Evolutionary conservation across 2,797 vertebrate species (phyloP), one percentile per base, ranked within the genome.

Genomic region (Chromis chromis): DNA sequence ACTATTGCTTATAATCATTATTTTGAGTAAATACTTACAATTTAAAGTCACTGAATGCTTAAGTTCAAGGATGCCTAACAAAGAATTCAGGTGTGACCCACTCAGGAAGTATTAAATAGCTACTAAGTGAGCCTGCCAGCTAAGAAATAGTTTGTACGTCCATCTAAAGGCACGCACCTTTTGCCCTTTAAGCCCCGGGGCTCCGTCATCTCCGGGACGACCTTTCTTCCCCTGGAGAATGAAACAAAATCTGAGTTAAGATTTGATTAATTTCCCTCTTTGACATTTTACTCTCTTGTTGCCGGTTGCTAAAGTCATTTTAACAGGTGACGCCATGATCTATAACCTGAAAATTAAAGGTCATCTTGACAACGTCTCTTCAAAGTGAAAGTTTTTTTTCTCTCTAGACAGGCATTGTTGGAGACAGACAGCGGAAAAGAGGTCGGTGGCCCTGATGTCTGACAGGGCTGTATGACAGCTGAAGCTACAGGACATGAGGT

Each of bases 191-290:
- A 74, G 77, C 42, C 97, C 97, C 0, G 91, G 86, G 74, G 87
- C 58, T 61, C 97, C 97, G 28, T 97, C 93, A 0, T 97, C 96
- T 80, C 97, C 97, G 0, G 94, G 84, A 2, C 95, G 95, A 80
- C 96, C 97, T 84, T 96, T 97, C 90, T 97, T 98, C 56, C 97
- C 97, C 97, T 98, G 81, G 13, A 88, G 92, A 89, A 71, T 16
- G 82, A 90, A 87, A 87, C 28, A 79, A 74, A 70, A 83, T 59
- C 76, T 36, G 13, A 13, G 74, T 81, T 55, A 46, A 62, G 19
- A 27, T 63, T 21, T 52, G 11, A 49, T 56, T 46, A 0, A 33
- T 59, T 71, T 76, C 13, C 59, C 42, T 31, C n/a, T 65, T 22
- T 63, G 46, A 59, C 48, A 56, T 79, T 74, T 59, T 52, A 19